Base-by-base conservation (phyloP, 2,113 vertebrate genomes). In the Lipophrys pholis region DNA sequence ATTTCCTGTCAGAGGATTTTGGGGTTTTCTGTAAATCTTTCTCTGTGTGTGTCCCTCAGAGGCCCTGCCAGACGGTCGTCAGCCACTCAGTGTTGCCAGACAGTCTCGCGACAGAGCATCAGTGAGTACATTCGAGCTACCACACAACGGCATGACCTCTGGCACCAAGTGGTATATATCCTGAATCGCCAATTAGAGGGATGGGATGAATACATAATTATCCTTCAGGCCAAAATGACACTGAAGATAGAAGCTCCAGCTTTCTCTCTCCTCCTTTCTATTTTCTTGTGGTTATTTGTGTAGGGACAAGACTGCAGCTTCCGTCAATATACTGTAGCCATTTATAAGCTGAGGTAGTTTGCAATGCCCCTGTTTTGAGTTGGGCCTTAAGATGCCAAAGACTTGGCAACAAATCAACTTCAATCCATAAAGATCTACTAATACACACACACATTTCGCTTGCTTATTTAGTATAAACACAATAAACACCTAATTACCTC, bases 51-150 rank as follows among this genome's bases (percentile, higher is more conserved):
- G 30, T 90, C 87, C 60, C 45, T 75, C 77, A 86, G 87, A 96
- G 85, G 81, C 92, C 80, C 93, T 87, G 72, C 92, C 95, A 81
- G 98, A 98, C 85, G 88, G 94, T 58, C 93, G 95, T 78, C 97
- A 97, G 89, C 94, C 94, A 84, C 93, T 97, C 75, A 94, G 95
- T 82, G 93, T 95, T 62, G 95, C 95, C 90, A 96, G 96, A 85
- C 96, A 95, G 87, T 95, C 97, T 61, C 97, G 95, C 79, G 97
- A 99, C 88, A 94, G 96, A 91, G 93, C 94, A 67, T 94, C 95
- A 79, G 97, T 99, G 91, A 98, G 97, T 97, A 70, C 16, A 39
- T 41, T 59, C 41, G 45, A 11, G 46, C 67, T 46, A 38, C 57
- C 36, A 8, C 21, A 30, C 15, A 57, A 55, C 36, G 49, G 38